These are phyloP conservation scores for Seira musarum DNA, from an alignment of 2,888 invertebrate species.

Conservation along the genomic window DNA sequence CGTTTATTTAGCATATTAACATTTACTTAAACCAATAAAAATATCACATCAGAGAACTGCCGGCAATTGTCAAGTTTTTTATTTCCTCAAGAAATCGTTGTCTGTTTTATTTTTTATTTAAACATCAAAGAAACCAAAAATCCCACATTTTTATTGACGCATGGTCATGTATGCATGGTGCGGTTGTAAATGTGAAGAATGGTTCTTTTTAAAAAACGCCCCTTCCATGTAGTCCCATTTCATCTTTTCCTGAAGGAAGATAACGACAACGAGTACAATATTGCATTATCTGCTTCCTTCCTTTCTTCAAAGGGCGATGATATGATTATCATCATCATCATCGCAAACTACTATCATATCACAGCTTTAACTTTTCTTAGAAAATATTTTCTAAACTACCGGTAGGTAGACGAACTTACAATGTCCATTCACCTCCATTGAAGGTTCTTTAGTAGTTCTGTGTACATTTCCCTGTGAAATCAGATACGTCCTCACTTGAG, in stretches of 20 bases:
- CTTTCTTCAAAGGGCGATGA: not conserved
- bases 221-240: not conserved
- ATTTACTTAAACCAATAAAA: too few species aligned
- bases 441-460: slow-evolving; percentile 20
- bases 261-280: too few species aligned
- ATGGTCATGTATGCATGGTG: not conserved
- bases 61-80: too few species aligned
- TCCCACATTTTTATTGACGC: not conserved
- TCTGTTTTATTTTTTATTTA: too few species aligned
- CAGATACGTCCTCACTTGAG: not conserved
- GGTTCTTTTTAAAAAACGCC: not conserved
- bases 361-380: slow-evolving; percentile 1
- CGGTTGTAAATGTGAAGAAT: not conserved
- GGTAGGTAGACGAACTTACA: not conserved
- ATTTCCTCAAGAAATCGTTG: too few species aligned
- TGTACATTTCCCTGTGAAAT: slow-evolving; percentile 23
- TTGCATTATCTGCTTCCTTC: not conserved
- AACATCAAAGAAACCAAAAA: not conserved
- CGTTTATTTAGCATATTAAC: too few species aligned
- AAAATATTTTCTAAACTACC: slow-evolving; percentile 17
- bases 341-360: slow-evolving; percentile 1
- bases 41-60: too few species aligned
- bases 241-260: not conserved
- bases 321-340: too few species aligned
- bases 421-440: not conserved